Base-by-base conservation (phyloP, 2,888 invertebrate genomes). In the Amiota minor region DNA sequence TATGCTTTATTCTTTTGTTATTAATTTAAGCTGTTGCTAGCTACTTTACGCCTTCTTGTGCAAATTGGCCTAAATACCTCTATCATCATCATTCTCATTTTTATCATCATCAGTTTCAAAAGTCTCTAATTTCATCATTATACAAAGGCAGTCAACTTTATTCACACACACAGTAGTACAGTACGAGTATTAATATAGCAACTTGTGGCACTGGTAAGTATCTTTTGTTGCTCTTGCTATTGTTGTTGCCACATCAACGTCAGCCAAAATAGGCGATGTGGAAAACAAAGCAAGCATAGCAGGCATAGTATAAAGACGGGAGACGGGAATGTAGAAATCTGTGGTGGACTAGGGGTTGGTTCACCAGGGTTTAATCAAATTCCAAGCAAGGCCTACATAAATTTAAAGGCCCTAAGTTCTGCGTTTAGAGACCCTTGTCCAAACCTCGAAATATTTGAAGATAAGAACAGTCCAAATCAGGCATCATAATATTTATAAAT, bases 51-150 rank as follows among this genome's bases (percentile, higher is more conserved):
- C 35, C 73, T 35, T 35, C 59, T 59, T 59, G n/a, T 59, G 76
- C 77, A 79, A 84, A 83, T 83, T 81, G 80, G 78, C 76, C 72
- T 67, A 75, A 76, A 78, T 82, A 75, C 71, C 76, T n/a, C 6
- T 35, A 35, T 35, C 35, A 35, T 35, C 35, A 35, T 35, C 35
- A 35, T 35, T 35, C 2, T 35, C 35, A 35, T 35, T 8, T 6
- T 35, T 8, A 23, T 23, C 53, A 71, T 75, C 83, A 74, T 78
- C 76, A 81, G 74, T 68, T 72, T 74, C 74, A 76, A 76, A 64
- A 67, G 76, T 74, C 70, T 76, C 72, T 76, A 81, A 84, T 82
- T 80, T 76, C 80, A 81, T 81, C 80, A 84, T 83, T 79, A 79
- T 76, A 53, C 53, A 16, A 35, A 35, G 6, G 6, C 35, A 72